Evolutionary conservation across 2,113 vertebrate species (phyloP), one percentile per base, ranked within the genome.

Genomic region (Boulengeromyrus knoepffleri): DNA sequence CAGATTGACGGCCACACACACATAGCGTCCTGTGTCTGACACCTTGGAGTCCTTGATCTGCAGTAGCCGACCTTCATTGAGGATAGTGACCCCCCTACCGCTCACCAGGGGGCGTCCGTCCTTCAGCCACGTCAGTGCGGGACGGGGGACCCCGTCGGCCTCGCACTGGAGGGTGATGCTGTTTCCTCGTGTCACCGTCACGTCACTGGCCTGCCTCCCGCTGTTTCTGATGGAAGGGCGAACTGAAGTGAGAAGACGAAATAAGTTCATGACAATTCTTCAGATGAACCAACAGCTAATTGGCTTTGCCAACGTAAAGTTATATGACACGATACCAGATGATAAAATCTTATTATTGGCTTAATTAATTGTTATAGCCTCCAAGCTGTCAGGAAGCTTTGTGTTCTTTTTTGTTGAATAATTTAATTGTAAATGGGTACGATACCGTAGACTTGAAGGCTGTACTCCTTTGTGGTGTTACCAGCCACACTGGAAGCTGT

Each of bases 371-470:
- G 45, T 12, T 49, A 39, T 49, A 49, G 46, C 83, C 19, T 49
- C 19, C 46, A 27, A n/a, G 46, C 7, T 50, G 24, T 52, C 27
- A 1, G 36, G 47, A 87, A 52, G 47, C 27, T 31, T 45, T 83
- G 77, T 36, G 17, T 42, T 21, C 42, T 83, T 83, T 83, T 12
- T 85, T 85, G 39, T 13, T 9, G 42, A 84, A 46, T 39, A 5
- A 45, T 46, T 47, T 3, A 70, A 42, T 47, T 15, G 4, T 19
- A 50, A 56, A 56, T 7, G 46, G 46, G 47, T 74, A 19, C 70
- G 93, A 90, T 95, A 99, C 99, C 95, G 15, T 99, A 97, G 77
- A 99, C 98, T 92, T 98, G 96, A 84, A 99, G 95, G 89, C 39
- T 96, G 94, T 99, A 99, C 89, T 98, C 96, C 83, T 97, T 99